Base-by-base conservation (phyloP, 1,140 invertebrate species). In the Pseudobourletiella spinata region DNA sequence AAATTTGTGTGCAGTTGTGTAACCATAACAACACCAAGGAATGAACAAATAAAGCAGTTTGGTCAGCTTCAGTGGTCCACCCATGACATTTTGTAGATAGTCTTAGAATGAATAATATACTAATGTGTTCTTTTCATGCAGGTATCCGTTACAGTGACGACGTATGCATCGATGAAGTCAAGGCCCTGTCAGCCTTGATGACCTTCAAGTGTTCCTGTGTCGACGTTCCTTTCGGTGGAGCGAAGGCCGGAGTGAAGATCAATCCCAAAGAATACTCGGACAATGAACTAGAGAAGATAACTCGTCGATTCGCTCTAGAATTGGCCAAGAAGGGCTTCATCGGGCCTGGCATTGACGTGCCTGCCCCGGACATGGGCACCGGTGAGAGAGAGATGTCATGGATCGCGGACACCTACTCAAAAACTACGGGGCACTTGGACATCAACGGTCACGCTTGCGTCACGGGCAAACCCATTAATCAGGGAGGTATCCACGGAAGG, bases 241-340 rank as follows among this genome's bases (percentile, higher is more conserved):
- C 91, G 59, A 99, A 98, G 78, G 96, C 95, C 43, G 97, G 95
- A 15, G 87, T 99, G 58, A 95, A 94, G 78, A 98, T 99, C 74
- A 91, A 99, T 76, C 96, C 95, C 14, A 89, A 88, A 72, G 83
- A 86, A 56, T 99, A 97, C 76, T 93, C 90, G 24, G 93, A 95
- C 73, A 86, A 88, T 75, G 95, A 99, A 76, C 79, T 99, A 60
- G 97, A 99, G 77, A 97, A 96, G 78, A 99, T 99, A 73, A 99
- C 96, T 0, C 82, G 97, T 61, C 83, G 97, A 63, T 95, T 99
- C 76, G 90, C 95, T 14, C 83, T 99, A 43, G 95, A 99, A 74
- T 81, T 99, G 70, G 91, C 95, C 57, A 99, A 99, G 81, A 99
- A 99, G 75, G 95, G 95, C 69, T 99, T 99, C 76, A 95, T 99